Percentiles rank a stretch among this genome's conserved stretches.
phyloP scores from a whole-genome alignment of 2,113 vertebrate species.

The Procavia capensis region DNA sequence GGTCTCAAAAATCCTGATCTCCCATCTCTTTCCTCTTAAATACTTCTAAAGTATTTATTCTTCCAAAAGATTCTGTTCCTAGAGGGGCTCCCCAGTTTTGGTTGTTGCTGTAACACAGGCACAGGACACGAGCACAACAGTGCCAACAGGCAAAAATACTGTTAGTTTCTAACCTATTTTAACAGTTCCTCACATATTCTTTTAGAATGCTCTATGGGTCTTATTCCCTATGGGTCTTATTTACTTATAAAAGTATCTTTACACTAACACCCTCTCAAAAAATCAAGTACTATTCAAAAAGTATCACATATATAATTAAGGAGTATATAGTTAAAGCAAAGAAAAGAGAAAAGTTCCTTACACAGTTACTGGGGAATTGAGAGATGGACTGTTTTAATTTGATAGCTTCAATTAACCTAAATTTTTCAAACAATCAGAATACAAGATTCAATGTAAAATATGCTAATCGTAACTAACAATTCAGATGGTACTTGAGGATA shows the following conservation, averaged over 20 bases:
- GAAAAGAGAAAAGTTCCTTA: not conserved
- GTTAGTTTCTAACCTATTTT: not conserved
- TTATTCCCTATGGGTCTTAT: not conserved
- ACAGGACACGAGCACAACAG: not conserved
- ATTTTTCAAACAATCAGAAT: conserved; percentile 12
- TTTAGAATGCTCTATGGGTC: not conserved
- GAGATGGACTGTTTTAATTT: not conserved
- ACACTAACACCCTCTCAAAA: not conserved
- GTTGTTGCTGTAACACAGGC: not conserved
- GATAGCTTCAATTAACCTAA: not conserved
- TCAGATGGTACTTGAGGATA: not conserved
- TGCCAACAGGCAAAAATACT: not conserved
- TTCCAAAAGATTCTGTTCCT: not conserved
- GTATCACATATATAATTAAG: not conserved
- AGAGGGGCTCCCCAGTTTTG: not conserved
- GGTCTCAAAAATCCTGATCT: not conserved
- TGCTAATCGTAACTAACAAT: not conserved
- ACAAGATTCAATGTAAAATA: not conserved
- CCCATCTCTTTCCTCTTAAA: not conserved
- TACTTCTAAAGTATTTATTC: not conserved
- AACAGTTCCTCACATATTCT: not conserved
- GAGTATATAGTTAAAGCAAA: not conserved
- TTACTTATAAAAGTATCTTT: conserved; percentile 39
- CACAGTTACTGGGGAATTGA: not conserved
- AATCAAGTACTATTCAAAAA: conserved; percentile 29